A percentile compares a stretch with the other conserved stretches of the same genome.
Conservation (phyloP, 2,888 invertebrate genomes). For the Zaprionus lineosus region DNA sequence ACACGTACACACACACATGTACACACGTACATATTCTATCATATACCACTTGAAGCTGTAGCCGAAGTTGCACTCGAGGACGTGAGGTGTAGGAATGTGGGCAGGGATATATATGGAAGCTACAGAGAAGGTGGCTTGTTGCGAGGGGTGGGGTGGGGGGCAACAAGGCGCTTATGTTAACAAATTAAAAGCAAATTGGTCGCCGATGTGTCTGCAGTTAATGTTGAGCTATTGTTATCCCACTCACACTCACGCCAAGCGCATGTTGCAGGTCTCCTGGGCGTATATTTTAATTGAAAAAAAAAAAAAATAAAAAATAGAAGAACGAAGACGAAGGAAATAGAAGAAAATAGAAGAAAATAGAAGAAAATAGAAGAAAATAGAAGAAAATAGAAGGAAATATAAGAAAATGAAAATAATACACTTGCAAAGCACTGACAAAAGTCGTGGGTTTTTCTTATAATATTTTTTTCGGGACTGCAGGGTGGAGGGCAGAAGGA, state of each 20-base stretch:
- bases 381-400: slow-evolving; percentile 28
- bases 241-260: slow-evolving; percentile 22
- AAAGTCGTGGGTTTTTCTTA: slow-evolving; percentile 19
- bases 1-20: background rate
- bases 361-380: background rate
- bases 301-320: background rate
- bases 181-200: slow-evolving; percentile 82
- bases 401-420: slow-evolving; percentile 2
- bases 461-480: background rate
- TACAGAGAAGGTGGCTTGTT: background rate
- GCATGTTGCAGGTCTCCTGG: slow-evolving; percentile 18
- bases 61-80: slow-evolving; percentile 21
- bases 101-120: slow-evolving; percentile 11
- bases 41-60: slow-evolving; percentile 23
- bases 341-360: background rate
- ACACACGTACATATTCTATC: background rate
- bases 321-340: background rate
- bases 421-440: slow-evolving; percentile 5
- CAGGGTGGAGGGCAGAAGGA: background rate
- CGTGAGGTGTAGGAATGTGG: slow-evolving; percentile 8
- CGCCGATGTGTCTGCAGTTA: slow-evolving; percentile 63
- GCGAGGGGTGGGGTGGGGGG: background rate
- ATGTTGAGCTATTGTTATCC: slow-evolving; percentile 21
- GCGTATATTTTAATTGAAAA: slow-evolving; percentile 13
- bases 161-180: slow-evolving; percentile 80